These are phyloP conservation scores for Plestiodon gilberti DNA, from an alignment of 2,113 vertebrate species.

Conservation along the genomic window DNA sequence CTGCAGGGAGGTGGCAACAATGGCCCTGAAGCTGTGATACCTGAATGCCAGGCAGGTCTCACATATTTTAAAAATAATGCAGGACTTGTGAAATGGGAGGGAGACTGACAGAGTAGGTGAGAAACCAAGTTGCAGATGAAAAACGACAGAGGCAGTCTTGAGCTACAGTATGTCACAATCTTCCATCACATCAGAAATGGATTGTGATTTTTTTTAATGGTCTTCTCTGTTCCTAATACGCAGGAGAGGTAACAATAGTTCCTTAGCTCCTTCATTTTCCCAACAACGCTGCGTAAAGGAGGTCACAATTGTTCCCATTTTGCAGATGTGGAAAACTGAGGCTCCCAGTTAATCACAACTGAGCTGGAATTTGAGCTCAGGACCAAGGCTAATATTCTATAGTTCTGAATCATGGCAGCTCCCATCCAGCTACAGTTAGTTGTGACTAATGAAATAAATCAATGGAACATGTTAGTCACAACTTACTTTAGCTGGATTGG, in stretches of 20 bases:
- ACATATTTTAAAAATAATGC: conserved; percentile 17
- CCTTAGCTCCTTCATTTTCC: background rate
- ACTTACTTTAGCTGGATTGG: background rate
- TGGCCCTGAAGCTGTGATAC: background rate
- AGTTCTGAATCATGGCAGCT: background rate
- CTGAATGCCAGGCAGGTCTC: background rate
- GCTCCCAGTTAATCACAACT: background rate
- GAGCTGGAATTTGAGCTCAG: background rate
- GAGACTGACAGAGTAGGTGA: background rate
- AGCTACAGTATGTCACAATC: background rate
- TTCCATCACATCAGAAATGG: background rate
- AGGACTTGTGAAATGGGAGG: background rate
- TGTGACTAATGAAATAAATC: background rate
- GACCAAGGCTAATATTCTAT: background rate
- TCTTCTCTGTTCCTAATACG: background rate
- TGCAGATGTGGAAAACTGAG: background rate
- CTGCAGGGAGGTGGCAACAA: background rate
- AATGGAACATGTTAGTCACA: background rate
- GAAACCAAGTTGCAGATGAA: background rate
- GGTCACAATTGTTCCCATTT: background rate
- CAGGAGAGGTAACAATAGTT: background rate
- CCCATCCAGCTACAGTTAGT: background rate
- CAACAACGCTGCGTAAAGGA: background rate
- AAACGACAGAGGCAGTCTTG: background rate
- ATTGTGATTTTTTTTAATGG: no score